These are phyloP conservation scores for Hypsopygia costalis DNA, from an alignment of 2,888 invertebrate species.

Conservation along the genomic window DNA sequence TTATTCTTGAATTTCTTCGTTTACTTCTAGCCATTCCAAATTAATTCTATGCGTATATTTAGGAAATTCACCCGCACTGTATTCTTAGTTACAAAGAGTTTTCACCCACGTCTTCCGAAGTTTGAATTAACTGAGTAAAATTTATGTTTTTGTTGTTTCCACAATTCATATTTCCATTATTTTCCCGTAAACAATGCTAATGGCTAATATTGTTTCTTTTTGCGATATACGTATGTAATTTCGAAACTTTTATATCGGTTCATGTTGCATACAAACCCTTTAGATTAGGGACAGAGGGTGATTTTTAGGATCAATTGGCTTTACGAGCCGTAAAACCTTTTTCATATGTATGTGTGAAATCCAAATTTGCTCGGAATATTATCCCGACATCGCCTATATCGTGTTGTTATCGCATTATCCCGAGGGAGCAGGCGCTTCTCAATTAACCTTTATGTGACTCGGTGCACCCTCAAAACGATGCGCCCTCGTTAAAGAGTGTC, in stretches of 20 bases:
- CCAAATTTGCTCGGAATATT: conserved; percentile 31
- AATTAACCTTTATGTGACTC: conserved; percentile 26
- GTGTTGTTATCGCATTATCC: conserved; percentile 26
- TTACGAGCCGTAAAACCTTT: conserved; percentile 63
- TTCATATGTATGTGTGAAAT: conserved; percentile 44
- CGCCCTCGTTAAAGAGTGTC: conserved; percentile 20
- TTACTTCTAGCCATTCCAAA: too few relatives aligned
- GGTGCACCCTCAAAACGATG: conserved; percentile 15
- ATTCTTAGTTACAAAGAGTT: conserved; percentile 6
- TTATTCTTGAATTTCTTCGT: too few relatives aligned
- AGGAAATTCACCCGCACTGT: background rate
- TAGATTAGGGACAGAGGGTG: conserved; percentile 35
- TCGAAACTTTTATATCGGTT: conserved; percentile 6
- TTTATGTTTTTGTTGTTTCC: conserved; percentile 10
- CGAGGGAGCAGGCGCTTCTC: conserved; percentile 24
- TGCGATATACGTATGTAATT: conserved; percentile 3
- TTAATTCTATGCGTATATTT: too few relatives aligned
- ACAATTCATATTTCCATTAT: conserved; percentile 8
- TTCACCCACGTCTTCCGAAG: conserved; percentile 8
- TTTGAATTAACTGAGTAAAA: conserved; percentile 16
- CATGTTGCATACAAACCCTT: conserved; percentile 24
- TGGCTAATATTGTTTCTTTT: conserved; percentile 11
- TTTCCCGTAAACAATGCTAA: conserved; percentile 11
- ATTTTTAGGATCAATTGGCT: conserved; percentile 60
- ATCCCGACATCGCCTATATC: conserved; percentile 5